A percentile compares a stretch with the other conserved stretches of the same genome.
These are phyloP conservation scores for Muscicapa adusta DNA, from an alignment of 2,113 vertebrate genomes.

Conservation along the genomic window DNA sequence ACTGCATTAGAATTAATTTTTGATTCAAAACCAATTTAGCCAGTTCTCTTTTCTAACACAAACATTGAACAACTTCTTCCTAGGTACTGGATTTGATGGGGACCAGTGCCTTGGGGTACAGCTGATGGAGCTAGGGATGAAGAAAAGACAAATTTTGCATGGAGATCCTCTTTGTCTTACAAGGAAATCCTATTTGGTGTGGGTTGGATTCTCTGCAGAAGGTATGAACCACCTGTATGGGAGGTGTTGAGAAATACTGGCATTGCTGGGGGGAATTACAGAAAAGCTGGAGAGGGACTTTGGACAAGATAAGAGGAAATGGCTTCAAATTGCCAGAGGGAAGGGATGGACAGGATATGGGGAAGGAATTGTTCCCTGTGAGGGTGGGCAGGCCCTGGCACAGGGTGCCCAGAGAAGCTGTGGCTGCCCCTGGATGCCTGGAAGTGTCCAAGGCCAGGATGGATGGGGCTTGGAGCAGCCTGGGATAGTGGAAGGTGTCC, in stretches of 20 bases:
- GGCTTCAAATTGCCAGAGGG: not conserved
- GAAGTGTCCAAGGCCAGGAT: not conserved
- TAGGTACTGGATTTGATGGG: constrained; percentile 91
- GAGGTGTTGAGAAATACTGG: not conserved
- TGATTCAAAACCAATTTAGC: not conserved
- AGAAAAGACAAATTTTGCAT: constrained; percentile 77
- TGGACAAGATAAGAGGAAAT: not conserved
- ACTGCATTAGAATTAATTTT: not conserved
- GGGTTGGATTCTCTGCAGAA: constrained; percentile 94
- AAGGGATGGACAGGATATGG: not conserved
- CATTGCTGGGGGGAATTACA: not conserved
- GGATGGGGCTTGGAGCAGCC: fast-evolving
- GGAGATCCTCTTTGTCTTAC: constrained; percentile 87
- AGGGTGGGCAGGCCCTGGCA: not conserved
- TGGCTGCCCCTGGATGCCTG: not conserved
- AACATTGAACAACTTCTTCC: not conserved
- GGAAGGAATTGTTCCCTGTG: fast-evolving
- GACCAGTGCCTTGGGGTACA: constrained; percentile 91
- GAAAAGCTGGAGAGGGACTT: not conserved
- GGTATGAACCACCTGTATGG: constrained; percentile 64
- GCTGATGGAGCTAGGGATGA: constrained; percentile 83
- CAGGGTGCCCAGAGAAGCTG: not conserved
- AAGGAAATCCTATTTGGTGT: constrained; percentile 80
- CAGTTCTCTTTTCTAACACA: not conserved
- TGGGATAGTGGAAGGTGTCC: not conserved